Base-by-base conservation (phyloP, 1,140 invertebrate genomes). In the Liolophura sinensis region DNA sequence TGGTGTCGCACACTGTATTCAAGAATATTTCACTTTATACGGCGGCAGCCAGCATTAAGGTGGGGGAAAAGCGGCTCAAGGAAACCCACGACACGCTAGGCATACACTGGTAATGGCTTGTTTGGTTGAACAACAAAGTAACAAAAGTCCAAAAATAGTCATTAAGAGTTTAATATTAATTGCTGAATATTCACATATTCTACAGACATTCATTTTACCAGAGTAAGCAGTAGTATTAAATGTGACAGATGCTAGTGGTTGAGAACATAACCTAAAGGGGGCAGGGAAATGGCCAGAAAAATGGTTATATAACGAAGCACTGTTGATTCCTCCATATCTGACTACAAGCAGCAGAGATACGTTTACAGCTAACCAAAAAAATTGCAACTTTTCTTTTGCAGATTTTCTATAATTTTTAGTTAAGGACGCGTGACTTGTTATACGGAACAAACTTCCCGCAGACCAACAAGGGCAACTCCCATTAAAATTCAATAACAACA, bases 241-340 rank as follows among this genome's bases (percentile, higher is more conserved):
- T 54, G 9, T 24, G n/a, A 9, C 24, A 20, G 51, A 20, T 20
- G n/a, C 24, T 54, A 54, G 14, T 40, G 22, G 20, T 18, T 52
- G 18, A 59, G 22, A 49, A 67, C 48, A 67, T 80, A 82, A 76
- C 67, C 81, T 64, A 73, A 72, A 81, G 27, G 81, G 79, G n/a
- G 75, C 60, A 51, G 81, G 77, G 70, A 77, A 82, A 56, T 73
- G 69, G 31, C 78, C 75, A 49, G 73, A 80, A 71, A 73, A 81
- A 70, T 77, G 75, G 31, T 75, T 75, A 70, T 74, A 76, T 59
- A 80, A 71, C 22, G 67, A 62, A 59, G 65, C 60, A 56, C 62
- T 73, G 61, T 60, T 59, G 56, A 66, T 58, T 31, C 66, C 24
- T 56, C 22, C 27, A 60, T 57, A 59, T 25, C 47, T 49, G 49